These are phyloP conservation scores for Amiota minor DNA, from an alignment of 2,888 invertebrate genomes.

Conservation along the genomic window DNA sequence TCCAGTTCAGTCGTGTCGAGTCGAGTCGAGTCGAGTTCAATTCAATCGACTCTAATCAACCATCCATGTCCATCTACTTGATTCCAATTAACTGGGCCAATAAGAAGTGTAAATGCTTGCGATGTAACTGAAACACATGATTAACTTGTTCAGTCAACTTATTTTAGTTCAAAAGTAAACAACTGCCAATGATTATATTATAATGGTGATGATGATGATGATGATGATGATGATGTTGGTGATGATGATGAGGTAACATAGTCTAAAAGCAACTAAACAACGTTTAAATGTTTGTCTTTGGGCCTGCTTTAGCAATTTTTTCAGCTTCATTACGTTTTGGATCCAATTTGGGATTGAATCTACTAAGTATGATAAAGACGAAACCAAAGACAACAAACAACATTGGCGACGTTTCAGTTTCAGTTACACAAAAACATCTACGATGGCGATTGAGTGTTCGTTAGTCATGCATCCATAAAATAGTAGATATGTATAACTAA, in stretches of 20 bases:
- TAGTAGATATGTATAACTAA: background rate
- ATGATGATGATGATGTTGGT: background rate
- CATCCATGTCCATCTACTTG: no score
- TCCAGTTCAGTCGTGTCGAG: no score
- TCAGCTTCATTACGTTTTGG: constrained; percentile 24
- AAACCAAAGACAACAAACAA: background rate
- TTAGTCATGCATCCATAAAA: background rate
- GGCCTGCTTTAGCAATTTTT: background rate
- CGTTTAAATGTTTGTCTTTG: constrained; percentile 12
- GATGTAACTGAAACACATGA: constrained; percentile 9
- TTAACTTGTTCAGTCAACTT: constrained; percentile 13
- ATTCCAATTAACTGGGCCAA: no score
- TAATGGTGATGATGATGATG: no score
- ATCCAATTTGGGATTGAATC: background rate
- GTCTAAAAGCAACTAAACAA: constrained; percentile 13
- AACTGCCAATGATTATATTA: background rate
- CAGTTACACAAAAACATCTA: constrained; percentile 7
- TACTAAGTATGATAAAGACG: no score
- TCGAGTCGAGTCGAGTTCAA: no score
- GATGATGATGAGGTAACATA: constrained; percentile 12
- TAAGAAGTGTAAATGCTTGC: no score
- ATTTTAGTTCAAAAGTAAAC: background rate
- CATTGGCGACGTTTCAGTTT: background rate
- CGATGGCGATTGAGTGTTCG: background rate
- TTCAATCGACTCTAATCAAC: no score